Conservation (phyloP, 2,113 vertebrate genomes). For the Tor tambroides region DNA sequence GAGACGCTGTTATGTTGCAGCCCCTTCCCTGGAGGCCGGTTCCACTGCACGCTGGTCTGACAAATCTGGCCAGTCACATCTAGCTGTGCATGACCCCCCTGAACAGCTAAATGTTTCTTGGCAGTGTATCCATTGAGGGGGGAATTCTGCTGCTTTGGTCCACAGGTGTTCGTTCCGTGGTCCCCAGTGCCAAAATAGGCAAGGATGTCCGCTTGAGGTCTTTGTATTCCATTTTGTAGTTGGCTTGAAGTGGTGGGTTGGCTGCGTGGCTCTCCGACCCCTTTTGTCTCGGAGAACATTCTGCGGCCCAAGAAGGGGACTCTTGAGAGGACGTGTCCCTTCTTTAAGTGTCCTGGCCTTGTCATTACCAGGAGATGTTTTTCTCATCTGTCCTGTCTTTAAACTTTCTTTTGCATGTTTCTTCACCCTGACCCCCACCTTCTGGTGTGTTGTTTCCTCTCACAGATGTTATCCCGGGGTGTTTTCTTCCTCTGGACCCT, state of each 20-base stretch:
- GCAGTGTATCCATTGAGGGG: constrained; percentile 67
- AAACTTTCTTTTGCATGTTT: constrained; percentile 52
- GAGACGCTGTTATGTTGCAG: constrained; percentile 56
- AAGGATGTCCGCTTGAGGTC: constrained; percentile 27
- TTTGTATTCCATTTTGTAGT: constrained; percentile 32
- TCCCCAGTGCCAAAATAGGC: constrained; percentile 42
- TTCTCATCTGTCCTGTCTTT: constrained; percentile 45
- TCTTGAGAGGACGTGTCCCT: constrained; percentile 63
- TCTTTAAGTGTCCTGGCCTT: constrained; percentile 66
- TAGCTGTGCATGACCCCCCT: constrained; percentile 65
- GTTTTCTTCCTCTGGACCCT: constrained; percentile 52
- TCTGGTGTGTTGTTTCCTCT: constrained; percentile 48
- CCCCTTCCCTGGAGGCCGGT: constrained; percentile 61
- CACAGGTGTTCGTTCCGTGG: constrained; percentile 47
- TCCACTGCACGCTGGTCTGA: constrained; percentile 63
- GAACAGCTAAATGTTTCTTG: constrained; percentile 64
- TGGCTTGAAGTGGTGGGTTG: background rate
- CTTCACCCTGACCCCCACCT: constrained; percentile 54
- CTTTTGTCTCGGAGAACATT: constrained; percentile 75
- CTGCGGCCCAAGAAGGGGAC: constrained; percentile 63
- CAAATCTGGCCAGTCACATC: constrained; percentile 57
- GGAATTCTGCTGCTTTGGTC: constrained; percentile 34
- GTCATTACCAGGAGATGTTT: constrained; percentile 62
- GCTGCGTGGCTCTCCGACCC: background rate
- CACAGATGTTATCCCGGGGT: constrained; percentile 56